Evolutionary conservation across 2,888 invertebrate species (phyloP).

Genomic region (Gibbula magus): DNA sequence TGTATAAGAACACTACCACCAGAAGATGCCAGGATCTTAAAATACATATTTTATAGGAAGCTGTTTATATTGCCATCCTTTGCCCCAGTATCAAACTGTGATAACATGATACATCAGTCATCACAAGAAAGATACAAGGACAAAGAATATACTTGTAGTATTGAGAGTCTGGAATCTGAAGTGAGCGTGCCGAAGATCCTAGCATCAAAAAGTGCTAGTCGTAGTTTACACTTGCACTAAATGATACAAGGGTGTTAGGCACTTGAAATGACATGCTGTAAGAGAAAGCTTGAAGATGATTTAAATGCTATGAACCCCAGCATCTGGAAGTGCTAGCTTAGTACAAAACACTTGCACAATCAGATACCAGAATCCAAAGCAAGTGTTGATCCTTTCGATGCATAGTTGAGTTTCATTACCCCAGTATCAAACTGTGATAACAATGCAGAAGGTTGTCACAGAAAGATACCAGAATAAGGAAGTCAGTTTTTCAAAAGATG

Average conservation of each 20-base stretch:
- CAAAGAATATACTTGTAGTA: not conserved
- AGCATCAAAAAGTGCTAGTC: conserved; percentile 41
- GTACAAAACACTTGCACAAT: conserved; percentile 36
- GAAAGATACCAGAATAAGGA: not conserved
- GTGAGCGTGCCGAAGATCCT: conserved; percentile 2
- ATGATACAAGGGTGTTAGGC: not conserved
- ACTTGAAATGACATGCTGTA: too few relatives aligned
- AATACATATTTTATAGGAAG: not conserved
- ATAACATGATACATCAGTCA: not conserved
- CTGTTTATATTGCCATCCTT: too few relatives aligned
- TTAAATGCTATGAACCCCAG: conserved; percentile 15
- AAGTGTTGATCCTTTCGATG: not conserved
- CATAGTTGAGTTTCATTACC: not conserved
- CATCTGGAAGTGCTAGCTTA: conserved; percentile 43
- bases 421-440: conserved; percentile 24
- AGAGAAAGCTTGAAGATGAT: not conserved
- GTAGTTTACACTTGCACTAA: not conserved
- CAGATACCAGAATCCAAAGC: conserved; percentile 28
- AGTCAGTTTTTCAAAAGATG: not conserved
- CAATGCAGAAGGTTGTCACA: not conserved
- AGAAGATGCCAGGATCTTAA: not conserved
- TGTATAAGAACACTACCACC: not conserved
- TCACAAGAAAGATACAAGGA: not conserved
- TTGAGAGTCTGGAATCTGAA: not conserved
- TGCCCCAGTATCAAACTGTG: not conserved